phyloP scores from a whole-genome alignment of 2,113 vertebrate species.

The Oreochromis niloticus region DNA sequence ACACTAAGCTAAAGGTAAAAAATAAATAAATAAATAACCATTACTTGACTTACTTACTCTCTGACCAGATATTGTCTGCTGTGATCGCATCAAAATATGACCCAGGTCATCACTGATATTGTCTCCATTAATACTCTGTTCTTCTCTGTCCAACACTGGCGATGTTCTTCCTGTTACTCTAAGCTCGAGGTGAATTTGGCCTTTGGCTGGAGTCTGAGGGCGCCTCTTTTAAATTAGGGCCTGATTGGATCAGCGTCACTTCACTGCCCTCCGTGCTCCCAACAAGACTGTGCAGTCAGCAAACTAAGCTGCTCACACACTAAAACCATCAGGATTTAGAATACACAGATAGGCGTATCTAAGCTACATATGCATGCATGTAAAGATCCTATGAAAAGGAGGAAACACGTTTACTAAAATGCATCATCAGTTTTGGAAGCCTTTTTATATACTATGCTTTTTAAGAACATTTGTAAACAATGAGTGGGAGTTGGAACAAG shows the following conservation, averaged over 20 bases:
- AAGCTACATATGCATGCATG: background rate
- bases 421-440: background rate
- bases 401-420: background rate
- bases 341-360: background rate
- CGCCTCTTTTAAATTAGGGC: background rate
- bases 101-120: background rate
- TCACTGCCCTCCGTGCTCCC: background rate
- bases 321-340: background rate
- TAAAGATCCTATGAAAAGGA: background rate
- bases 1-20: background rate
- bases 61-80: background rate
- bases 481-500: background rate
- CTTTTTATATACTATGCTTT: rapidly evolving
- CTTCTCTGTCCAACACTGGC: background rate
- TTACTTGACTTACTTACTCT: background rate
- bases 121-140: background rate
- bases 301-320: background rate
- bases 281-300: background rate
- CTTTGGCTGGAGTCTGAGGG: background rate
- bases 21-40: background rate
- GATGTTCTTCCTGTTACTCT: background rate
- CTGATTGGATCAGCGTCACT: background rate
- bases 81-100: background rate
- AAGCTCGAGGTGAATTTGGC: background rate
- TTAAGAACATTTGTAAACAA: background rate